These are phyloP conservation scores for Bos javanicus DNA, from an alignment of 2,113 vertebrate species.

Conservation along the genomic window DNA sequence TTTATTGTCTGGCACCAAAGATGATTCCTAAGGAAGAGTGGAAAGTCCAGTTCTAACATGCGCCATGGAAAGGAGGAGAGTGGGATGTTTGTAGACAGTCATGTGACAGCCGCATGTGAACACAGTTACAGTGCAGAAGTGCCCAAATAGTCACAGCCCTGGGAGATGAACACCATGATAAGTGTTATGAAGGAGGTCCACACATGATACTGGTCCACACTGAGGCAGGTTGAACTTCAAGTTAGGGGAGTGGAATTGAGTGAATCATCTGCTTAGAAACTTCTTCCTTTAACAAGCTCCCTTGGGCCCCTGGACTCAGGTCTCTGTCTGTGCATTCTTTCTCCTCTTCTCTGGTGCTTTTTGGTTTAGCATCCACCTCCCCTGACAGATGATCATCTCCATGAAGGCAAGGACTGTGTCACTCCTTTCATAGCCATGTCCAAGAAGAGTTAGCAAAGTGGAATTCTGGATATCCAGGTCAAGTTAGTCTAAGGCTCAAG, in stretches of 20 bases:
- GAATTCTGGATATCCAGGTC: neutral
- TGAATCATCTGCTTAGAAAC: neutral
- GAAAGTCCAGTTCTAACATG: neutral
- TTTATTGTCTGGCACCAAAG: neutral
- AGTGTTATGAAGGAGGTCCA: neutral
- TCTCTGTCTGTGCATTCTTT: neutral
- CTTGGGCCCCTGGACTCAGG: neutral
- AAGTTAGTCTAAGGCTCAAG: neutral
- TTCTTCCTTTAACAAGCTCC: neutral
- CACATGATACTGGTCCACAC: neutral
- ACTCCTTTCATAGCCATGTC: neutral
- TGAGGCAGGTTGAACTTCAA: neutral
- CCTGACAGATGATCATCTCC: neutral
- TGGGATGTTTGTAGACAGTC: neutral
- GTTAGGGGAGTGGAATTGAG: neutral
- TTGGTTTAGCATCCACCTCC: neutral
- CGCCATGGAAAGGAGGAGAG: neutral
- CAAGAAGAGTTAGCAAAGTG: neutral
- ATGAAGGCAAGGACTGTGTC: neutral
- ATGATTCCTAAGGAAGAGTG: neutral
- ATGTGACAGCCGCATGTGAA: neutral
- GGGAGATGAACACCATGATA: neutral
- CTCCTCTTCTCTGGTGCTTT: neutral
- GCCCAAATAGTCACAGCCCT: rapidly evolving
- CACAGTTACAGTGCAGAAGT: neutral